phyloP scores from a whole-genome alignment of 2,888 invertebrate genomes.

The Bibio marci region DNA sequence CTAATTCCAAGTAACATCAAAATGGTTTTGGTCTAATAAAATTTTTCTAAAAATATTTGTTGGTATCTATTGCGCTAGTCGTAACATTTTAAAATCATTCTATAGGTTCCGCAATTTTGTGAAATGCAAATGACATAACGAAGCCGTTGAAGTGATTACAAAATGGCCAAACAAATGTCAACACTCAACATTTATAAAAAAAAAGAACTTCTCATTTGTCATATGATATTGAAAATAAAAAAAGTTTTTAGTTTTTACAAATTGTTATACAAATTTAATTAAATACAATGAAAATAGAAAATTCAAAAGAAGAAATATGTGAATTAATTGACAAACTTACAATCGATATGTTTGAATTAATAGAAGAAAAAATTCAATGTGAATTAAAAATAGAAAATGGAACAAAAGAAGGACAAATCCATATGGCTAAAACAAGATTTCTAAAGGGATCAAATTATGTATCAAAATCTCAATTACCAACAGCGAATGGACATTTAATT shows the following conservation, averaged over 20 bases:
- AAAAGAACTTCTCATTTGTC: background rate
- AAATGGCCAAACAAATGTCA: background rate
- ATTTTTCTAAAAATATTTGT: too few species aligned
- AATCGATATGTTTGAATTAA: slow-evolving; percentile 49
- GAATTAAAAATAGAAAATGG: slow-evolving; percentile 52
- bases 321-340: slow-evolving; percentile 48
- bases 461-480: slow-evolving; percentile 45
- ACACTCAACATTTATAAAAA: too few species aligned
- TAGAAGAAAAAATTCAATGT: slow-evolving; percentile 52
- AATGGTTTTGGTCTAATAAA: too few species aligned
- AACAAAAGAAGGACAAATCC: slow-evolving; percentile 50
- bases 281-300: too few species aligned
- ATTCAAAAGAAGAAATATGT: slow-evolving; percentile 22
- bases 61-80: too few species aligned
- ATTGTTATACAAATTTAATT: too few species aligned
- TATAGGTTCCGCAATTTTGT: too few species aligned
- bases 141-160: background rate
- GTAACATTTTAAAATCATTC: too few species aligned
- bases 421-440: slow-evolving; percentile 61
- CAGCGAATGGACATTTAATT: slow-evolving; percentile 38
- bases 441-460: slow-evolving; percentile 61
- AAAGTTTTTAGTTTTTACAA: background rate
- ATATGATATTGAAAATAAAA: background rate
- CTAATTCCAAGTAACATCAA: too few species aligned
- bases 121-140: too few species aligned